phyloP scores from a whole-genome alignment of 2,113 vertebrate species.

The Cyanistes caeruleus region DNA sequence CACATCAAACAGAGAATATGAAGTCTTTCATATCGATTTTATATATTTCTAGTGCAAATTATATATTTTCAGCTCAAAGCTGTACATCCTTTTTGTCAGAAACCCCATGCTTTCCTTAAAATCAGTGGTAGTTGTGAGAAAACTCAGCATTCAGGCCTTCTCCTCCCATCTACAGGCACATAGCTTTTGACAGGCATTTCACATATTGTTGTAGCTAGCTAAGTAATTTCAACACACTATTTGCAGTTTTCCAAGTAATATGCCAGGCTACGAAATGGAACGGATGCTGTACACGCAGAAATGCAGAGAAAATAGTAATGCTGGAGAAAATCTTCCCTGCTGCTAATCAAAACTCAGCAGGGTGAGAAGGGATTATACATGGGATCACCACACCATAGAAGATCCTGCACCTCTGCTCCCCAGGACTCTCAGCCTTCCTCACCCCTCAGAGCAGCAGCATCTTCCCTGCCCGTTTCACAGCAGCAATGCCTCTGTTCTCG shows the following conservation, averaged over 20 bases:
- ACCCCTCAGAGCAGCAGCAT: not conserved
- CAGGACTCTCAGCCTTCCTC: not conserved
- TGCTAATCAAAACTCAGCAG: not conserved
- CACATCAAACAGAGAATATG: not conserved
- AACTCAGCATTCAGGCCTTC: not conserved
- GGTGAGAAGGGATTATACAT: not conserved
- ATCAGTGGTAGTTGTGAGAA: not conserved
- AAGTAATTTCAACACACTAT: constrained; percentile 9
- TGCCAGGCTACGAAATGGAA: not conserved
- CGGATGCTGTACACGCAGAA: not conserved
- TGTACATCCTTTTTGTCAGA: not conserved
- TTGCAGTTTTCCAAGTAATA: constrained; percentile 4
- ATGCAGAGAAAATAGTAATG: not conserved
- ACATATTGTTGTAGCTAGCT: not conserved
- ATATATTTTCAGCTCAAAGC: not conserved
- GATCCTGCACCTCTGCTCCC: not conserved
- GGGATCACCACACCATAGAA: not conserved
- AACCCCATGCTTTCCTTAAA: not conserved
- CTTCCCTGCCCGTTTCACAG: not conserved
- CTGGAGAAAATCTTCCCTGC: not conserved
- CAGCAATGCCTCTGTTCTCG: rapidly evolving
- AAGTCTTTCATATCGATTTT: not conserved
- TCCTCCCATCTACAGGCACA: not conserved
- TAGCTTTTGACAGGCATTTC: constrained; percentile 9
- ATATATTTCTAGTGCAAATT: not conserved